These are phyloP conservation scores for Aspiorhynchus laticeps DNA, from an alignment of 2,113 vertebrate genomes.

Conservation along the genomic window DNA sequence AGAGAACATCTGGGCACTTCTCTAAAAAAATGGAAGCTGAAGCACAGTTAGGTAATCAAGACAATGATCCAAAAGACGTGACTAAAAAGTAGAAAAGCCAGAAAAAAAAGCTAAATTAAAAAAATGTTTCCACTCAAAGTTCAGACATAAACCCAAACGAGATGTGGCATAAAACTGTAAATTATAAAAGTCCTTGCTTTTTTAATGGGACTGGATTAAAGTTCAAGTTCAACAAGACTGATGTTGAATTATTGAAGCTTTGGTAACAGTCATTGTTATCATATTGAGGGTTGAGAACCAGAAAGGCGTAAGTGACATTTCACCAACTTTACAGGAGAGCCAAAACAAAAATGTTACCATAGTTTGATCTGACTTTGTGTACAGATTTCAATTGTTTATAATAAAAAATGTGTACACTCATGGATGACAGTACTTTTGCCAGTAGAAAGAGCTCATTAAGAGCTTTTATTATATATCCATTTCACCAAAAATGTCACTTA, in stretches of 20 bases:
- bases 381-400: too few relatives aligned
- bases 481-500: too few relatives aligned
- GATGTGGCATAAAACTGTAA: not conserved
- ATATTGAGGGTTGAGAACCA: too few relatives aligned
- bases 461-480: too few relatives aligned
- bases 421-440: too few relatives aligned
- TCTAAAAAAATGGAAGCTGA: not conserved
- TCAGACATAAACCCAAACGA: not conserved
- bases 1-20: not conserved
- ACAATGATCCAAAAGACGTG: not conserved
- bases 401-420: too few relatives aligned
- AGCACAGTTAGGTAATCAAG: not conserved
- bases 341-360: too few relatives aligned
- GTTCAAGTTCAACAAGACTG: not conserved
- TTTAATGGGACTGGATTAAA: not conserved
- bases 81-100: not conserved
- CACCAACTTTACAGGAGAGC: too few relatives aligned
- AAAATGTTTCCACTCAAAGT: not conserved
- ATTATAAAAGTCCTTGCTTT: not conserved
- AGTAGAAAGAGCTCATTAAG: too few relatives aligned
- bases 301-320: too few relatives aligned
- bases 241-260: not conserved
- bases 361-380: too few relatives aligned
- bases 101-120: not conserved
- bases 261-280: not conserved